A percentile compares a stretch with the other conserved stretches of the same genome.
Evolutionary conservation across 1,140 invertebrate species (phyloP).

Genomic region (Heliconius melpomene): DNA sequence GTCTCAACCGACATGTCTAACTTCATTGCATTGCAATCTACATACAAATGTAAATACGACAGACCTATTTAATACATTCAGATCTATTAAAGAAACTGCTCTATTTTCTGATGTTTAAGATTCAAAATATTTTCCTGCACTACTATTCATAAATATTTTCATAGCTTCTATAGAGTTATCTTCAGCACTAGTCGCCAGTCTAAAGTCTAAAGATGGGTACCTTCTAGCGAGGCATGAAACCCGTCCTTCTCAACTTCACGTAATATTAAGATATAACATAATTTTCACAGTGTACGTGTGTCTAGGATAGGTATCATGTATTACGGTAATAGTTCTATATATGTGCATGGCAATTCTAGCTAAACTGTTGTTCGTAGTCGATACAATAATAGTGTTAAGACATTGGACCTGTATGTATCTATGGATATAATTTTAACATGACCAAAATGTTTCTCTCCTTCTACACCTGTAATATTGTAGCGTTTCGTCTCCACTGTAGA

Average conservation of each 20-base stretch:
- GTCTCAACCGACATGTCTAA: slow-evolving; percentile 5
- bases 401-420: slow-evolving; percentile 57
- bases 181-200: slow-evolving; percentile 58
- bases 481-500: slow-evolving; percentile 18
- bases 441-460: slow-evolving; percentile 58
- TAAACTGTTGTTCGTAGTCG: slow-evolving; percentile 78
- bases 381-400: slow-evolving; percentile 77
- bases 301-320: slow-evolving; percentile 73
- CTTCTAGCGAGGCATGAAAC: slow-evolving; percentile 44
- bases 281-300: slow-evolving; percentile 75
- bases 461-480: slow-evolving; percentile 7
- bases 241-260: slow-evolving; percentile 59
- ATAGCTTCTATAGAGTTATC: slow-evolving; percentile 68
- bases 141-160: slow-evolving; percentile 72
- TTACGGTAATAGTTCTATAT: slow-evolving; percentile 69
- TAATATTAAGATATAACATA: slow-evolving; percentile 63
- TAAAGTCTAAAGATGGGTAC: slow-evolving; percentile 46
- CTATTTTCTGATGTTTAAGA: slow-evolving; percentile 72
- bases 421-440: slow-evolving; percentile 63
- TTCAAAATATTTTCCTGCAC: slow-evolving; percentile 68
- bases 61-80: slow-evolving; percentile 65
- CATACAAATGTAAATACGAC: slow-evolving; percentile 73
- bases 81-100: slow-evolving; percentile 67
- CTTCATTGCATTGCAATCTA: slow-evolving; percentile 57
- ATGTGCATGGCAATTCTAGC: slow-evolving; percentile 77